Conservation (phyloP, 1,140 invertebrate species). For the Drosophila miranda region DNA sequence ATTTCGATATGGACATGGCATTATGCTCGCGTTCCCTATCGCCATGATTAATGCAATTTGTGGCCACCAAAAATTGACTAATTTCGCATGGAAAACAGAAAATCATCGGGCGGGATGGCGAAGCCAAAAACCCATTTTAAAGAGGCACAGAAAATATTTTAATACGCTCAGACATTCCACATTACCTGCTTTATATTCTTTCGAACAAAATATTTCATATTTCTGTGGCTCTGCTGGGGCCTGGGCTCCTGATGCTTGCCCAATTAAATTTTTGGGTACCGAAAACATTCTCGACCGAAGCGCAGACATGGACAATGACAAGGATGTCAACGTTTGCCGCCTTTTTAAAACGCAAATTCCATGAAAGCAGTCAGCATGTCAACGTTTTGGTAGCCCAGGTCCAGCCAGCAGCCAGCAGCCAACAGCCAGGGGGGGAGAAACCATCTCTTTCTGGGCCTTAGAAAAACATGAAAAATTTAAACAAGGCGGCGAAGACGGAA, state of each 20-base stretch:
- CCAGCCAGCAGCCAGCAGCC: no score
- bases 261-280: constrained; percentile 66
- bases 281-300: constrained; percentile 49
- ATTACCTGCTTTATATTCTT: constrained; percentile 35
- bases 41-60: constrained; percentile 51
- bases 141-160: constrained; percentile 17
- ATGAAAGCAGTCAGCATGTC: constrained; percentile 71
- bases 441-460: constrained; percentile 36
- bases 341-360: constrained; percentile 74
- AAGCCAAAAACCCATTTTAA: neutral
- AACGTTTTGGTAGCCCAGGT: constrained; percentile 46
- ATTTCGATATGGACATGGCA: constrained; percentile 29
- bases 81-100: constrained; percentile 31
- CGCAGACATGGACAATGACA: constrained; percentile 47
- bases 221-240: constrained; percentile 38
- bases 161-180: constrained; percentile 8
- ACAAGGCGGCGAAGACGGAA: constrained; percentile 54
- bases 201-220: constrained; percentile 65
- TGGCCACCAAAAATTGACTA: constrained; percentile 41
- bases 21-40: constrained; percentile 29
- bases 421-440: neutral
- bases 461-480: constrained; percentile 77
- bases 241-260: constrained; percentile 17
- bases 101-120: no score
- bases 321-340: constrained; percentile 71